phyloP scores from a whole-genome alignment of 2,888 invertebrate species.

The Nysson spinosus region DNA sequence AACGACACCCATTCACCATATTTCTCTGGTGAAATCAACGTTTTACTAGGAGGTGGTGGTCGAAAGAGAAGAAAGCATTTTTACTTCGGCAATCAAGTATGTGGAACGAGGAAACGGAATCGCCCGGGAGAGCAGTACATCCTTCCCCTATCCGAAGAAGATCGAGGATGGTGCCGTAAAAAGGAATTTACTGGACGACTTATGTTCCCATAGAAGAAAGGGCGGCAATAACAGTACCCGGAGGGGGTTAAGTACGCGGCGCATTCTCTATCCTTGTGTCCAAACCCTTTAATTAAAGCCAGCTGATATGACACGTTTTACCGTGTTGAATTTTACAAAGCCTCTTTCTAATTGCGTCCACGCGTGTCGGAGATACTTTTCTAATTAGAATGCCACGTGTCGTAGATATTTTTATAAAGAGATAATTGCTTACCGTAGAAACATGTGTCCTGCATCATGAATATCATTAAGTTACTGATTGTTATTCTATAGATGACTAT shows the following conservation, averaged over 20 bases:
- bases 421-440: too few relatives aligned
- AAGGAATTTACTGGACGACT: constrained; percentile 54
- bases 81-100: constrained; percentile 11
- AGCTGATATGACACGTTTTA: constrained; percentile 28
- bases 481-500: too few relatives aligned
- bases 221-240: constrained; percentile 31
- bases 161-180: constrained; percentile 52
- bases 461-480: too few relatives aligned
- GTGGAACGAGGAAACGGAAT: constrained; percentile 16
- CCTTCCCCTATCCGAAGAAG: constrained; percentile 36
- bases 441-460: too few relatives aligned
- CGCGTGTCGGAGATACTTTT: constrained; percentile 44
- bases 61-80: constrained; percentile 15
- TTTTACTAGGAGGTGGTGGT: not conserved
- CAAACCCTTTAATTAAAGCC: constrained; percentile 56
- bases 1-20: constrained; percentile 6
- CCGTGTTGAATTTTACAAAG: constrained; percentile 50
- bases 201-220: constrained; percentile 44
- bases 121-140: constrained; percentile 34
- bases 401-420: too few relatives aligned
- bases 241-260: constrained; percentile 30
- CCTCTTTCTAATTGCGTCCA: constrained; percentile 50
- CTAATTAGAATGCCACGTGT: constrained; percentile 51
- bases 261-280: constrained; percentile 26
- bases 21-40: constrained; percentile 16